Evolutionary conservation across 2,113 vertebrate species (phyloP).

Genomic region (Oncorhynchus gorbuscha): DNA sequence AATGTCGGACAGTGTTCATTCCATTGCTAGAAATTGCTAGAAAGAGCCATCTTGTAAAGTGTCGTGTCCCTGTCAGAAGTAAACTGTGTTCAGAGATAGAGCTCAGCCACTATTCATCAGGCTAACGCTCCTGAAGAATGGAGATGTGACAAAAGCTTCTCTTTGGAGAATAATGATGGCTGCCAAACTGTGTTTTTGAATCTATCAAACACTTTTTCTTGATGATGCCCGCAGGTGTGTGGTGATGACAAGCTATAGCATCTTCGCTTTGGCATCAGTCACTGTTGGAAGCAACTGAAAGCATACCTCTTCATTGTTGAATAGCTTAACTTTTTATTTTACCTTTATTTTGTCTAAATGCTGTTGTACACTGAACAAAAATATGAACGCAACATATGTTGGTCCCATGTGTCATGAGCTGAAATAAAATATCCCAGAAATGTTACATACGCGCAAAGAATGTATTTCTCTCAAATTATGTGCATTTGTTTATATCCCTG

Average conservation of each 20-base stretch:
- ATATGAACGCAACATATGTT: no score
- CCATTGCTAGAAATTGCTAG: constrained; percentile 62
- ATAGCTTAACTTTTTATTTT: background rate
- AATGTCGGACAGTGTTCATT: constrained; percentile 72
- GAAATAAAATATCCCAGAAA: no score
- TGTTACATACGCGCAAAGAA: no score
- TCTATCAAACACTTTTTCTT: constrained; percentile 53
- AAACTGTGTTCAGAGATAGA: constrained; percentile 75
- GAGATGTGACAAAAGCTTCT: constrained; percentile 77
- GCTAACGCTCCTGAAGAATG: constrained; percentile 70
- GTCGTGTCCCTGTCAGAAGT: constrained; percentile 75
- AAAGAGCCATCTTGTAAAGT: constrained; percentile 66
- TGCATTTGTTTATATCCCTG: background rate
- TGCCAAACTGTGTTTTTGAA: constrained; percentile 72
- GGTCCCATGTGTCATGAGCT: no score
- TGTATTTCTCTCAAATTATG: background rate
- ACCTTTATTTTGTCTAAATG: background rate
- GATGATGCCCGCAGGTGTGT: constrained; percentile 61
- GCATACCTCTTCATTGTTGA: constrained; percentile 13
- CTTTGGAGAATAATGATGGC: constrained; percentile 78
- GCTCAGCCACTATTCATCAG: constrained; percentile 72
- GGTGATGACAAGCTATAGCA: constrained; percentile 17
- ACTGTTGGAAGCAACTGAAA: constrained; percentile 13
- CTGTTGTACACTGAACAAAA: background rate
- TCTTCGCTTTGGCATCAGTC: constrained; percentile 43